Conservation (phyloP, 2,113 vertebrate genomes). For the Kryptolebias marmoratus region DNA sequence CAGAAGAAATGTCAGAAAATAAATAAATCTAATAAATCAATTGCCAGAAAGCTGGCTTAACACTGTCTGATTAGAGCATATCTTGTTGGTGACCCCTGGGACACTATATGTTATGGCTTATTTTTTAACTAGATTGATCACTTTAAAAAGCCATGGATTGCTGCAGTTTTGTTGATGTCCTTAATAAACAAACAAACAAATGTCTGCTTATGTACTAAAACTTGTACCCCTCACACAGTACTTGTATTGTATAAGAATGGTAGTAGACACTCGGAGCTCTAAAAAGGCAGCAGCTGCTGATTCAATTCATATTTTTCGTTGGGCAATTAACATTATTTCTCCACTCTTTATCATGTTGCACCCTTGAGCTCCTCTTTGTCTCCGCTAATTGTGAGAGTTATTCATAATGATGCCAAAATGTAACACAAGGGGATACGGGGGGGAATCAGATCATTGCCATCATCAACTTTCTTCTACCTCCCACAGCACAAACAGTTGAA, state of each 20-base stretch:
- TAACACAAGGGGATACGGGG: neutral
- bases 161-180: neutral
- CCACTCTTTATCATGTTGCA: conserved; percentile 16
- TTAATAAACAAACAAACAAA: neutral
- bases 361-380: conserved; percentile 37
- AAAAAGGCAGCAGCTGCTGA: conserved; percentile 4
- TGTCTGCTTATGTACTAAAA: too few species aligned
- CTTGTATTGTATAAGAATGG: too few species aligned
- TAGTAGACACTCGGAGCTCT: neutral
- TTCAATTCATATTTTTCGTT: conserved; percentile 25
- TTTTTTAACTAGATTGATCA: too few species aligned
- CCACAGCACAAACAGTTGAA: conserved; percentile 45
- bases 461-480: conserved; percentile 33
- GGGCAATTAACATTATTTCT: conserved; percentile 46
- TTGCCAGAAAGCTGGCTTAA: too few species aligned
- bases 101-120: too few species aligned
- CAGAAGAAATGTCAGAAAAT: too few species aligned
- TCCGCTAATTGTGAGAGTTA: conserved; percentile 38
- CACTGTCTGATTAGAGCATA: too few species aligned
- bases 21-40: too few species aligned
- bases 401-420: conserved; percentile 19
- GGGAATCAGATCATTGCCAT: conserved; percentile 24
- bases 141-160: too few species aligned
- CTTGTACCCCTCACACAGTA: too few species aligned
- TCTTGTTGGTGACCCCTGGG: too few species aligned